phyloP scores from a whole-genome alignment of 2,888 invertebrate species.

The Asteroscopus sphinx region DNA sequence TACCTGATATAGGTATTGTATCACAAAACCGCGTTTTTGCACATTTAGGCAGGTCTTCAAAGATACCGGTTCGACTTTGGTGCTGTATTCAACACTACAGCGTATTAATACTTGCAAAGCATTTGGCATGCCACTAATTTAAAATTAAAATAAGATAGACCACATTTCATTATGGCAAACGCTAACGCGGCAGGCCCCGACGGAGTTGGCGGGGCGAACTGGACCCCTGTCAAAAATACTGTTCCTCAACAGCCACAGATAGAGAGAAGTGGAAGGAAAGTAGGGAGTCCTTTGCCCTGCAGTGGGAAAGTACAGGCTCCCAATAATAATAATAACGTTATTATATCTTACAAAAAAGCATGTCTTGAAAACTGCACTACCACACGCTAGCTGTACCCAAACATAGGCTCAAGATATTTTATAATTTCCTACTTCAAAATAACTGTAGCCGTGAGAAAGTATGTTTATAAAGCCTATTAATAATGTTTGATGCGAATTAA shows the following conservation, averaged over 20 bases:
- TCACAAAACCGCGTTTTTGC: not conserved
- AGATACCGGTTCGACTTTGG: not conserved
- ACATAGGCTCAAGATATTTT: constrained; percentile 27
- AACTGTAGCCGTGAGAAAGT: constrained; percentile 70
- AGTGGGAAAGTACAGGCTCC: too few species aligned
- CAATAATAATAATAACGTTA: too few species aligned
- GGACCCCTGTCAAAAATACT: too few species aligned
- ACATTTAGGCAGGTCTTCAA: not conserved
- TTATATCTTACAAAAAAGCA: constrained; percentile 4
- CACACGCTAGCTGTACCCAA: constrained; percentile 7
- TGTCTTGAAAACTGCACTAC: not conserved
- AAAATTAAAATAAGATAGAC: constrained; percentile 27
- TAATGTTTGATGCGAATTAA: constrained; percentile 48
- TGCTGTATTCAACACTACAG: not conserved
- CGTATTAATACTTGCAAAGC: constrained; percentile 4
- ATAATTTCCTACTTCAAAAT: constrained; percentile 32
- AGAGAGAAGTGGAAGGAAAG: too few species aligned
- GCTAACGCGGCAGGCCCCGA: too few species aligned
- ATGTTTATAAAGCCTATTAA: constrained; percentile 39
- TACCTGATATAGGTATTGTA: too few species aligned
- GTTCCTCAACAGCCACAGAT: too few species aligned
- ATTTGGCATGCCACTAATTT: constrained; percentile 8
- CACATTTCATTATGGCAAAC: too few species aligned
- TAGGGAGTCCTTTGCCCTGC: too few species aligned
- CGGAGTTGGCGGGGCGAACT: too few species aligned